Base-by-base conservation (phyloP, 2,113 vertebrate genomes). In the Phrynocephalus versicolor region DNA sequence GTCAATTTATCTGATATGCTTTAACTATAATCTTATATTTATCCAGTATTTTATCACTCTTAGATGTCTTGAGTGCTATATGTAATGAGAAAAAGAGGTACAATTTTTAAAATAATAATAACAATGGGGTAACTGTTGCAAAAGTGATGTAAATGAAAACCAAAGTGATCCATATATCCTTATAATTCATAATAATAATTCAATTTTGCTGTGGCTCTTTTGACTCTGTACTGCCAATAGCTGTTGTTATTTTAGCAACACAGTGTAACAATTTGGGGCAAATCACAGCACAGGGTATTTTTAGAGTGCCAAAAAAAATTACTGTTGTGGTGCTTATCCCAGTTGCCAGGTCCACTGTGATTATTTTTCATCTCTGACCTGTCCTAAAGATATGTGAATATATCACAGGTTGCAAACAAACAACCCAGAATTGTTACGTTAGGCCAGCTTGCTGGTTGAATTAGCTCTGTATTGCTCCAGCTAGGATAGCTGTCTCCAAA, bases 321-420 rank as follows among this genome's bases (percentile, higher is more conserved):
- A 65, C 27, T 83, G 60, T 41, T 75, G 71, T 27, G 25, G 69
- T 82, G 70, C 58, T 73, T 39, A 82, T 72, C 81, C 71, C 57
- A 33, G 70, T 1, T 64, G 18, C n/a, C 19, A 35, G n/a, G 35
- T 83, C 21, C 45, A 70, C 9, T 67, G 27, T 67, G 30, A 25
- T 81, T 62, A 60, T 25, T 67, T n/a, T 65, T 37, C 21, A 60
- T 82, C 58, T 45, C 70, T 74, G 35, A 33, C 37, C 62, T 37
- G 45, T 83, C 73, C 58, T 6, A 74, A 33, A 39, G 57, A 75
- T 25, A 75, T 39, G 77, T 14, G 27, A 62, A 79, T 37, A 79
- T 62, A 39, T 62, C 25, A 19, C 70, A 83, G 57, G 71, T 39
- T 73, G 16, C 25, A 83, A 10, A 70, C 21, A 51, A 51, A 51